Evolutionary conservation across 2,113 vertebrate species (phyloP).

Genomic region (Anguilla japonica): DNA sequence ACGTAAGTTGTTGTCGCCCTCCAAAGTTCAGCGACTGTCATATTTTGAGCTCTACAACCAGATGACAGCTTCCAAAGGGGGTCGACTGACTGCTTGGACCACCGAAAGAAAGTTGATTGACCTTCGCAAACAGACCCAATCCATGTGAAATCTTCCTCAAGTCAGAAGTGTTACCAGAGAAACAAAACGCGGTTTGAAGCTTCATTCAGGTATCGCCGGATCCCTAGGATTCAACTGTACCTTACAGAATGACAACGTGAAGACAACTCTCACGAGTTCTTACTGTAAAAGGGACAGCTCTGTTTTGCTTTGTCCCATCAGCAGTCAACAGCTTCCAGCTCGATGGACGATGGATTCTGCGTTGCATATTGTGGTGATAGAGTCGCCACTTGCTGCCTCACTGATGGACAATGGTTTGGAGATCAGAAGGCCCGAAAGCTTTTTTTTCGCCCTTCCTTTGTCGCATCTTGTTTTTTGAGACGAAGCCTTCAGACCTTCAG

Average conservation of each 20-base stretch:
- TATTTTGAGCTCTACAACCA: conserved; percentile 1
- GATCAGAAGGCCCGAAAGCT: conserved; percentile 18
- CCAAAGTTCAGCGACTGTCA: conserved; percentile 28
- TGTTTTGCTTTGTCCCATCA: neutral
- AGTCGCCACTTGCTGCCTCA: neutral
- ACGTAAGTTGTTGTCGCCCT: conserved; percentile 25
- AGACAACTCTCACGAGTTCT: conserved; percentile 8
- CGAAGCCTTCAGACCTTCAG: neutral
- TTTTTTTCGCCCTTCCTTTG: neutral
- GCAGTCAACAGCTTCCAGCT: conserved; percentile 13
- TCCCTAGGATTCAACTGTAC: neutral
- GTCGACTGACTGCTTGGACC: conserved; percentile 16
- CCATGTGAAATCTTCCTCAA: conserved; percentile 10
- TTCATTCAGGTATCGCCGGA: neutral
- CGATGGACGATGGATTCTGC: conserved; percentile 13
- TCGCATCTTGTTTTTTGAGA: neutral
- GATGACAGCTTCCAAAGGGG: conserved; percentile 16
- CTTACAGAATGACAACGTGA: neutral
- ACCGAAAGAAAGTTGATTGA: conserved; percentile 16
- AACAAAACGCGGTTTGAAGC: conserved; percentile 11
- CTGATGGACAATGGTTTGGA: neutral
- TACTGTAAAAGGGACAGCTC: neutral
- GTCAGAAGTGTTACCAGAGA: conserved; percentile 10
- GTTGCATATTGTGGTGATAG: neutral
- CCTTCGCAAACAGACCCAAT: conserved; percentile 13